Evolutionary conservation across 2,888 invertebrate genomes (phyloP).

Genomic region (Linyphia triangularis): DNA sequence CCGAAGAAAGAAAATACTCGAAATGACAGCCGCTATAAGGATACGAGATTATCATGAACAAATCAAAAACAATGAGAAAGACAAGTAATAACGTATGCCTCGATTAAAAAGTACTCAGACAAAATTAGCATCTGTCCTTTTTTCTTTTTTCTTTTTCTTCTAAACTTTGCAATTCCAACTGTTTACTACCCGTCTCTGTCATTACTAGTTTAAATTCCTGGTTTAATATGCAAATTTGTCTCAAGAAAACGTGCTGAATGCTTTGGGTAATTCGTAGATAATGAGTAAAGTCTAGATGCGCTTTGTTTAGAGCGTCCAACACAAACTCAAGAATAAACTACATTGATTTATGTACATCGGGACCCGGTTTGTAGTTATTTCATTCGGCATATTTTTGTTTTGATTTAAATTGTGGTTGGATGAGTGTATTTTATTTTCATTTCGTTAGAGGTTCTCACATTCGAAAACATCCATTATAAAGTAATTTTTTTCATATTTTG

Average conservation of each 20-base stretch:
- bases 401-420: constrained; percentile 8
- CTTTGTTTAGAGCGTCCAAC: constrained; percentile 30
- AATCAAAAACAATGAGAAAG: background rate
- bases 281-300: constrained; percentile 14
- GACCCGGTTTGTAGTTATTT: background rate
- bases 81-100: background rate
- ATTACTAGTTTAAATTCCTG: constrained; percentile 35
- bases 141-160: background rate
- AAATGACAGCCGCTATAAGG: background rate
- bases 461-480: constrained; percentile 46
- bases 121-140: constrained; percentile 38
- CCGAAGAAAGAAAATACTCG: background rate
- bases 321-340: constrained; percentile 28
- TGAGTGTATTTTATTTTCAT: background rate
- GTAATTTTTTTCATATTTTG: constrained; percentile 17
- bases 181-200: background rate
- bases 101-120: constrained; percentile 63
- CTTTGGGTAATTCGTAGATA: constrained; percentile 34
- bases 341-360: constrained; percentile 52
- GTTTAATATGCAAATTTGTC: constrained; percentile 64
- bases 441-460: background rate
- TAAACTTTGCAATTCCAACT: background rate
- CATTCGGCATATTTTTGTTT: background rate
- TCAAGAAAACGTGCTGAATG: constrained; percentile 57
- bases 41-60: background rate